Percentiles rank a stretch among this genome's conserved stretches.
These are phyloP conservation scores for Chiloscyllium punctatum DNA, from an alignment of 2,797 vertebrate species.

Conservation along the genomic window DNA sequence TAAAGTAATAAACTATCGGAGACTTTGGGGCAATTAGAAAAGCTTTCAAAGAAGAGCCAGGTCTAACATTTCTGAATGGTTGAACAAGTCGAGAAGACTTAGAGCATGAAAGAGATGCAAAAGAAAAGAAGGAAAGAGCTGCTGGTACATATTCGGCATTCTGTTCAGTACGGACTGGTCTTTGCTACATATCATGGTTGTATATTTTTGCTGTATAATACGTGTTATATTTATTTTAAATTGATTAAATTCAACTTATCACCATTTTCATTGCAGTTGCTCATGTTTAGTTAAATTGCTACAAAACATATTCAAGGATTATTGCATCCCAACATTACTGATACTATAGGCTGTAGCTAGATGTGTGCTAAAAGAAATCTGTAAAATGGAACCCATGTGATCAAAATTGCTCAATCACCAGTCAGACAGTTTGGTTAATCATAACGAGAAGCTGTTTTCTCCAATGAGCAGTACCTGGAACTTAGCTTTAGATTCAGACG, in stretches of 20 bases:
- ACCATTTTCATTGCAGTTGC: not conserved
- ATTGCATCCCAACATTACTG: not conserved
- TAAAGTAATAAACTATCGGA: too few relatives aligned
- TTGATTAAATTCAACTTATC: not conserved
- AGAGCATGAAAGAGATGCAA: too few relatives aligned
- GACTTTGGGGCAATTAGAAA: too few relatives aligned
- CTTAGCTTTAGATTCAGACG: not conserved
- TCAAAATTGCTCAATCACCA: not conserved
- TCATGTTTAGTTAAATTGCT: not conserved
- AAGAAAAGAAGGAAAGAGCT: too few relatives aligned
- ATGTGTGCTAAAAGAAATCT: not conserved
- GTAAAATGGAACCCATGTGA: not conserved
- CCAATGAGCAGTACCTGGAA: not conserved
- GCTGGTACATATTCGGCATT: too few relatives aligned
- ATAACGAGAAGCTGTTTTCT: not conserved
- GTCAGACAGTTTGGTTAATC: not conserved
- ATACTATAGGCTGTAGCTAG: not conserved
- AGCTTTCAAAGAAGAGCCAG: too few relatives aligned
- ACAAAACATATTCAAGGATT: not conserved
- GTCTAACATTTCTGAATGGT: too few relatives aligned
- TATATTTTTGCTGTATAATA: too few relatives aligned
- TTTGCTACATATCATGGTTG: too few relatives aligned
- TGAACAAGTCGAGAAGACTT: too few relatives aligned
- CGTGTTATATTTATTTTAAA: too few relatives aligned
- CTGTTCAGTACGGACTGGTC: too few relatives aligned